Evolutionary conservation across 2,113 vertebrate species (phyloP), one percentile per base, ranked within the genome.

Genomic region (Piprites chloris): DNA sequence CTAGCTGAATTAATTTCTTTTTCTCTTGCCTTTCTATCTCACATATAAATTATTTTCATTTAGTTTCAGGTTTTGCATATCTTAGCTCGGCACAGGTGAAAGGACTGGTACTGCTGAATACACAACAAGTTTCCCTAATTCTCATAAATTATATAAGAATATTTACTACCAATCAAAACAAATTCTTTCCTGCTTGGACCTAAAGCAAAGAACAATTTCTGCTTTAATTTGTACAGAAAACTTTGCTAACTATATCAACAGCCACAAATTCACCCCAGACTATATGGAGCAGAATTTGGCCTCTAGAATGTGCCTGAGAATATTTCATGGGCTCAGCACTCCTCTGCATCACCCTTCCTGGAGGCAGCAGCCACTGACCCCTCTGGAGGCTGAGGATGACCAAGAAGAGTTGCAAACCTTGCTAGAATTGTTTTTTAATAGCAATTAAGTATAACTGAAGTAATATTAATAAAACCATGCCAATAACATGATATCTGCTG

Each of bases 261-360:
- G 53, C 15, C 39, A 56, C 18, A 41, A 58, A 80, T 35, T 83
- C n/a, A 55, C 7, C 3, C 28, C 30, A 73, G 32, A 53, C 7
- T 35, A 24, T 0, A 5, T 56, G 42, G 32, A 73, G 69, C 32
- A 77, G 26, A 26, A 19, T 86, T 61, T 93, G 47, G 11, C 17
- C 41, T 19, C 33, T 17, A 46, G 41, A 92, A 50, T 0, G 0
- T 26, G 7, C 32, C 67, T 49, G 46, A 8, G 9, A 20, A 5
- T 47, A 69, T 83, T 79, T 83, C 72, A 53, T 0, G 0, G 17
- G 23, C 35, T 89, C 35, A 76, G 22, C 19, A 62, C 4, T 58
- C 13, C 33, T 39, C 33, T 24, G 39, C 11, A 59, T 26, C 39
- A 37, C 2, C 14, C 4, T 17, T 75, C 26, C 66, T 79, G 49